Evolutionary conservation across 1,140 invertebrate genomes (phyloP), one percentile per base, ranked within the genome.

Genomic region (Drosophila albomicans): DNA sequence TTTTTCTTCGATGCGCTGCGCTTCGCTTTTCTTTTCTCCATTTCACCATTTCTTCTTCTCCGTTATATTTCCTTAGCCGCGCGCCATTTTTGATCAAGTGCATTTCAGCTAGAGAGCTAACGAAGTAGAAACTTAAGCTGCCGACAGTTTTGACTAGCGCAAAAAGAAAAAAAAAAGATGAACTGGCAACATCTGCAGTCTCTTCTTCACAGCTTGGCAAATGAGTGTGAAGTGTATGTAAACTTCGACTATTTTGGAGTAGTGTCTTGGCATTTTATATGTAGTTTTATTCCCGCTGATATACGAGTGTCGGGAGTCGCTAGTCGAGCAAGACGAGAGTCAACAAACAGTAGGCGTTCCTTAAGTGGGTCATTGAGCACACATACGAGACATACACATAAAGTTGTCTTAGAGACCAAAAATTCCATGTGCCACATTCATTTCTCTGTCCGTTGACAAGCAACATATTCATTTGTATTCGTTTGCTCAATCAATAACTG

Each of bases 21-120:
- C 20, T 25, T 25, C 20, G 3, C 0, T 25, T 25, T 25, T 25
- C 20, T 13, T n/a, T 13, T 43, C 41, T 15, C 3, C 41, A 25
- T 43, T 43, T 5, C 38, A 41, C 11, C 38, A n/a, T 11, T 67
- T 62, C 75, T 64, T 32, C 32, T 1, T 32, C 32, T 32, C 32
- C 32, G 48, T 13, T 13, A 45, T 54, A 48, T 67, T 76, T 79
- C 28, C 62, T 46, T 64, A 73, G 64, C 52, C 52, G 73, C 52
- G 73, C 69, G 69, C 84, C 77, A 80, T 74, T 84, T 84, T 88
- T 84, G 85, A 87, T 84, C 85, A 88, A 84, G 84, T 78, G 84
- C 84, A 88, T 80, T 88, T 79, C 72, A 74, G 64, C 59, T 69
- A 48, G 51, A 72, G 63, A 80, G 48, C 80, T 78, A 88, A 80